Evolutionary conservation across 2,888 invertebrate species (phyloP), one percentile per base, ranked within the genome.

Genomic region (Athalia rosae): DNA sequence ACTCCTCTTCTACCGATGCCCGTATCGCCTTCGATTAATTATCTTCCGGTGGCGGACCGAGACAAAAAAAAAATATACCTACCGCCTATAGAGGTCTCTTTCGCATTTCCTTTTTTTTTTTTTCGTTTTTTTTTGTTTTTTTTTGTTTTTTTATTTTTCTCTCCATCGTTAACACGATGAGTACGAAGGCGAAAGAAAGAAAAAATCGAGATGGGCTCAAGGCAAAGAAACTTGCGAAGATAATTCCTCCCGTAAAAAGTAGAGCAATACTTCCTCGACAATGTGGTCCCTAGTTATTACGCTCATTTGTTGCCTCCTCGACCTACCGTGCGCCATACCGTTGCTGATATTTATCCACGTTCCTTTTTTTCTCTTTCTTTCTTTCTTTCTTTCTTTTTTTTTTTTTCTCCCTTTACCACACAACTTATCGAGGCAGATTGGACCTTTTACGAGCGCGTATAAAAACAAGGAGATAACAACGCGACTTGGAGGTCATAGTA

Each of bases 181-280:
- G 9, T 9, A 62, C 28, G 62, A 41, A 41, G 8, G 11, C 28
- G 9, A 62, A 41, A 41, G 11, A 62, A 11, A 41, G 9, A 41
- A 41, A 8, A 62, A 9, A 11, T 41, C 7, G 62, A 41, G 9
- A 41, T 41, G 28, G 8, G 28, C 28, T 28, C 28, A 28, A 28
- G 53, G 11, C 53, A 13, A 50, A 53, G 15, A 15, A 47, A 43
- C n/a, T 9, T 5, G 11, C 62, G 13, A 45, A 11, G 82, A 84
- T 83, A 82, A 83, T 81, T 82, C 80, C 78, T 62, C 71, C 80
- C 77, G 78, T 78, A 81, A 83, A 83, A 80, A 82, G 78, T 77
- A 79, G 79, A 81, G 82, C 81, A 83, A 84, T 83, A 79, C 81
- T 79, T 77, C 80, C 81, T 83, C 82, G 67, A 53, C 67, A 50